Conservation (phyloP, 2,888 invertebrate species). For the Malacosoma neustria region DNA sequence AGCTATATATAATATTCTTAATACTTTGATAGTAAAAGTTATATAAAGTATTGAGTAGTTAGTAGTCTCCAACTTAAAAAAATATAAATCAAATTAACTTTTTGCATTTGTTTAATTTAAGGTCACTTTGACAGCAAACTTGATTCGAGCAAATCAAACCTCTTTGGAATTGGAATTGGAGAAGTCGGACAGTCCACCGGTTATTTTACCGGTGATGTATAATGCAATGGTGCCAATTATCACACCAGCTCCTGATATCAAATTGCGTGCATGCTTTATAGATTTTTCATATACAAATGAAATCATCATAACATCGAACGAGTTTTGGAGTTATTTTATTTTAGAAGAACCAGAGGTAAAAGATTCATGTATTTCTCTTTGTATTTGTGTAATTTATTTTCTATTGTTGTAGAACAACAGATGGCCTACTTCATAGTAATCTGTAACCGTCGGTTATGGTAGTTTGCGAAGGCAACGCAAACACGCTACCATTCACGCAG, state of each 20-base stretch:
- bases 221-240: slow-evolving; percentile 67
- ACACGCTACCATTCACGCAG: no score
- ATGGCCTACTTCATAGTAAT: no score
- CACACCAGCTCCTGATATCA: slow-evolving; percentile 60
- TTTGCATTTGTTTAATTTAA: slow-evolving; percentile 25
- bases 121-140: slow-evolving; percentile 73
- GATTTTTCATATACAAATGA: slow-evolving; percentile 67
- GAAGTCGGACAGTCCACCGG: slow-evolving; percentile 70
- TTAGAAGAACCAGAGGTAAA: slow-evolving; percentile 19
- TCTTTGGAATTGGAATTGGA: slow-evolving; percentile 71
- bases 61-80: no score
- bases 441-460: no score
- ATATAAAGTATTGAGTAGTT: no score
- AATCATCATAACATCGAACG: slow-evolving; percentile 59
- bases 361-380: slow-evolving; percentile 2
- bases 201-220: slow-evolving; percentile 67
- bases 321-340: slow-evolving; percentile 49
- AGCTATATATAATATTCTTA: no score
- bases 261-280: slow-evolving; percentile 74
- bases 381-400: not conserved
- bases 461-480: no score
- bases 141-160: slow-evolving; percentile 56
- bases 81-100: no score
- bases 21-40: no score
- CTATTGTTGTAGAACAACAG: no score